Percentiles rank a stretch among this genome's conserved stretches.
Evolutionary conservation across 2,888 invertebrate genomes (phyloP).

Genomic region (Eurytoma californica): DNA sequence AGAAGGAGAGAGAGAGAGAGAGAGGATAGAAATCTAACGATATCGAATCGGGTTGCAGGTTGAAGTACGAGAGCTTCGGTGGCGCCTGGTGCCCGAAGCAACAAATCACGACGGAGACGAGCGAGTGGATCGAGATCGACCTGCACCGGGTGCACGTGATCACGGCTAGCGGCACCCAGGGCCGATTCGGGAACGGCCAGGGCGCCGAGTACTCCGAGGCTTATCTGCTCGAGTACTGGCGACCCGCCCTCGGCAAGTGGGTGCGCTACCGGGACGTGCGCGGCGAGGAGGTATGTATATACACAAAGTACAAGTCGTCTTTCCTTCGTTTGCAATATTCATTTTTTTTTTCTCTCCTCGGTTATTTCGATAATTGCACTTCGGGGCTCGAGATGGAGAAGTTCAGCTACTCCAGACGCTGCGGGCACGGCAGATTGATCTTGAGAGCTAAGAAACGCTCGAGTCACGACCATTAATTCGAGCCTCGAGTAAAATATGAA

Average conservation of each 20-base stretch:
- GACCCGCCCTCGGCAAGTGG: conserved; percentile 88
- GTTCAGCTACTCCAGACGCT: too few species aligned
- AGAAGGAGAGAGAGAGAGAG: too few species aligned
- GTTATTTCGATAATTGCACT: too few species aligned
- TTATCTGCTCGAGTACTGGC: conserved; percentile 90
- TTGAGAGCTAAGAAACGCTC: too few species aligned
- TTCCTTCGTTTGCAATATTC: neutral
- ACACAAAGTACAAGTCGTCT: too few species aligned
- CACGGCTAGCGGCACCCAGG: conserved; percentile 88
- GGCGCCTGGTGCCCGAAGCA: conserved; percentile 96
- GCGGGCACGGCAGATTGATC: too few species aligned
- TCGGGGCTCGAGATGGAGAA: too few species aligned
- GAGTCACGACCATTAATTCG: too few species aligned
- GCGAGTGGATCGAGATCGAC: conserved; percentile 89
- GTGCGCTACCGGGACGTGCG: conserved; percentile 85
- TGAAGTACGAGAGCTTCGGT: conserved; percentile 87
- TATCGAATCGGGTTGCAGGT: conserved; percentile 77
- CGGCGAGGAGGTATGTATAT: conserved; percentile 84
- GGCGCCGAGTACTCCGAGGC: conserved; percentile 91
- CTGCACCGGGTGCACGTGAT: conserved; percentile 87
- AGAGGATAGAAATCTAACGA: too few species aligned
- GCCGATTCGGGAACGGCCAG: conserved; percentile 93
- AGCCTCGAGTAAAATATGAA: too few species aligned
- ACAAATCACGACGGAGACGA: conserved; percentile 85
- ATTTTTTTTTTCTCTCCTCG: neutral